These are phyloP conservation scores for Ruditapes philippinarum DNA, from an alignment of 1,140 invertebrate genomes.

Conservation along the genomic window DNA sequence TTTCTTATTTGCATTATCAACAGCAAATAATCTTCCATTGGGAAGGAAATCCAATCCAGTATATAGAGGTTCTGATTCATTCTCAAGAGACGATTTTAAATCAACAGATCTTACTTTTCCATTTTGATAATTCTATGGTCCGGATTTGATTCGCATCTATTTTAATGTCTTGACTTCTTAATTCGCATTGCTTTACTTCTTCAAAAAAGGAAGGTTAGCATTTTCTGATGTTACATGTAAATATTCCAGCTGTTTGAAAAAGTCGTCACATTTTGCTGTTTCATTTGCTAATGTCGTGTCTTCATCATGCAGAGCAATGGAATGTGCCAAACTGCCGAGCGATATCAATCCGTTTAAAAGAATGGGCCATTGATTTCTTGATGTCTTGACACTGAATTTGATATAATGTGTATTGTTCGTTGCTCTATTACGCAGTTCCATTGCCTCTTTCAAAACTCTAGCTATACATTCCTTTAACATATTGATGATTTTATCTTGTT, in stretches of 20 bases:
- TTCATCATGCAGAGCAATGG: not conserved
- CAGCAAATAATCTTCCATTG: not conserved
- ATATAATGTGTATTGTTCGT: no score
- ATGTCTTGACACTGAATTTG: no score
- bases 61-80: not conserved
- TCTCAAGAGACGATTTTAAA: not conserved
- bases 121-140: not conserved
- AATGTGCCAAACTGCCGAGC: not conserved
- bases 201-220: not conserved
- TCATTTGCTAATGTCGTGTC: not conserved
- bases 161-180: not conserved
- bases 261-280: no score
- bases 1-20: not conserved
- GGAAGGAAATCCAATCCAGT: constrained; percentile 1
- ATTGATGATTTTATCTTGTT: not conserved
- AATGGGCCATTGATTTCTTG: no score
- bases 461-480: not conserved
- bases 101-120: not conserved
- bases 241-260: not conserved
- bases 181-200: not conserved
- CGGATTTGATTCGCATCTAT: not conserved
- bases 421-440: no score
- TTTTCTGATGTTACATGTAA: not conserved
- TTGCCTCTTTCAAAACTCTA: not conserved
- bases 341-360: not conserved